Evolutionary conservation across 2,888 invertebrate genomes (phyloP), one percentile per base, ranked within the genome.

Genomic region (Sphinx pinastri): DNA sequence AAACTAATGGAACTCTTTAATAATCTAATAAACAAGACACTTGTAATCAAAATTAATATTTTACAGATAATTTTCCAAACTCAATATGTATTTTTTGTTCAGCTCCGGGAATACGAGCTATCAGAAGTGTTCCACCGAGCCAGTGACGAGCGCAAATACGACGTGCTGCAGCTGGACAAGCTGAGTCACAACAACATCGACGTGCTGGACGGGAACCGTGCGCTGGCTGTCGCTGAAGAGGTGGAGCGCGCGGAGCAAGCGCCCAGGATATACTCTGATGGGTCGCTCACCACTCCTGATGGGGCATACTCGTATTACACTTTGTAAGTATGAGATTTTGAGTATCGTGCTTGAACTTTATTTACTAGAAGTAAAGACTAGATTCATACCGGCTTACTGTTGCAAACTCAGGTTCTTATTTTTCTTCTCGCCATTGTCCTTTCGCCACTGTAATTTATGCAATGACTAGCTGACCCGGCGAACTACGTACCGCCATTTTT

Each of bases 81-180:
- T 2, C 25, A 25, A 25, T 25, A 25, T 25, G 25, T 25, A 25
- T 25, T 25, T 25, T 1, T 2, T 67, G 70, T 63, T 13, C 94
- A 98, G 98, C 94, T 98, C 75, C 97, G 97, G 82, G 98, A 98
- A 92, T 98, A 98, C 94, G 97, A 97, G 88, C 93, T 98, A 77
- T 97, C 97, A 76, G 97, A 98, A 92, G 97, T 97, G 75, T 98
- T 98, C 90, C 97, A 97, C 92, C 97, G 96, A 84, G 94, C 95
- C 78, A 97, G 97, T 88, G 97, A 97, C 88, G 97, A 97, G 81
- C 95, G 95, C 75, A 95, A 95, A 85, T 97, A 97, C 91, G 97
- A 97, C 85, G 96, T 96, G 59, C 92, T 97, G 14, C 95, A 95
- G 78, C 91, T 95, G 81, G 95, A 96, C 81, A 95, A 95, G 78